Evolutionary conservation across 2,797 vertebrate genomes (phyloP).

Genomic region (Takifugu rubripes): DNA sequence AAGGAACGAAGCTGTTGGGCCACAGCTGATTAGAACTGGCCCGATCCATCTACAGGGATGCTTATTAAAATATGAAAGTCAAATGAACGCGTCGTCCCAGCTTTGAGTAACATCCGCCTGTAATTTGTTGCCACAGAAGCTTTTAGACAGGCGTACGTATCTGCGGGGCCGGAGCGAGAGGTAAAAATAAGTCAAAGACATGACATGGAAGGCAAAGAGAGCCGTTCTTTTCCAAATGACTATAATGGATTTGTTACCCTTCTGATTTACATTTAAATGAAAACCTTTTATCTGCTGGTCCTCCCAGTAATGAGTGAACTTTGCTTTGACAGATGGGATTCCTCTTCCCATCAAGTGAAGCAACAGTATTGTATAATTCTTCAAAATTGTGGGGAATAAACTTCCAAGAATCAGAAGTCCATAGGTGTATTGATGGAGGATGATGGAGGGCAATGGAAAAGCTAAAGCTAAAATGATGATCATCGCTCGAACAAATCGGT

Average conservation of each 20-base stretch:
- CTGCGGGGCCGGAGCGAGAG: conserved; percentile 43
- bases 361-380: background rate
- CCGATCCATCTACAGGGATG: conserved; percentile 62
- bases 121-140: conserved; percentile 53
- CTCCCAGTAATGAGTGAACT: conserved; percentile 58
- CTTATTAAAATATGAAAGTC: conserved; percentile 79
- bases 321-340: conserved; percentile 55
- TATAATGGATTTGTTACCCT: conserved; percentile 72
- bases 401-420: too few relatives aligned
- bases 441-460: too few relatives aligned
- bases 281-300: conserved; percentile 69
- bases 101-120: conserved; percentile 40
- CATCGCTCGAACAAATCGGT: too few relatives aligned
- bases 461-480: too few relatives aligned
- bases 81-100: conserved; percentile 55
- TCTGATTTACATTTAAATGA: conserved; percentile 79
- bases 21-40: conserved; percentile 80
- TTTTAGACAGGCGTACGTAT: conserved; percentile 46
- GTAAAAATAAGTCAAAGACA: conserved; percentile 52
- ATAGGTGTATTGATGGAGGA: too few relatives aligned
- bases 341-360: conserved; percentile 28
- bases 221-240: conserved; percentile 56
- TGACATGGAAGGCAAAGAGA: conserved; percentile 44
- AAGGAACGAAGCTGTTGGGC: conserved; percentile 45
- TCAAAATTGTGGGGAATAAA: too few relatives aligned